Base-by-base conservation (phyloP, 2,797 vertebrate species). In the Schizopygopsis malacanthus region DNA sequence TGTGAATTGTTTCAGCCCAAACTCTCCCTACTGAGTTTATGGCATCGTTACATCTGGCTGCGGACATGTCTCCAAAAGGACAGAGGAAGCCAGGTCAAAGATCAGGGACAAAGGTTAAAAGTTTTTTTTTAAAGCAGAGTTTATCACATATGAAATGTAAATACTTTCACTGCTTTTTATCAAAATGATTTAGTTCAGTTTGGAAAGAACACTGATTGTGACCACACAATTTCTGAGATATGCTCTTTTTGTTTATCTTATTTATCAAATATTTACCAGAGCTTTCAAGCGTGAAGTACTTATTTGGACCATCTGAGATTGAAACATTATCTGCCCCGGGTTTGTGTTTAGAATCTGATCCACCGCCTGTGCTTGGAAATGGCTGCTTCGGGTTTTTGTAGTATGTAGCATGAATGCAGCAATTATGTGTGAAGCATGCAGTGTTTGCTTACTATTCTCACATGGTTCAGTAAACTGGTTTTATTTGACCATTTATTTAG, bases 1-100 rank as follows among this genome's bases (percentile, higher is more conserved):
- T 91, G 86, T 80, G 52, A 90, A 89, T 73, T 76, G 86, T 83
- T 88, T 88, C 56, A 67, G 83, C 50, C 10, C 83, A 20, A 54
- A 77, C 82, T n/a, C 86, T 87, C 82, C 91, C 89, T 85, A 88
- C 90, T 90, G 92, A 88, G 82, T 94, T 95, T 93, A 94, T 85
- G 89, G 85, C 90, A 82, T 82, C 75, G 78, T 85, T 85, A 82
- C 87, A 89, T 82, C 69, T 81, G 50, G 75, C 78, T 88, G 85
- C 77, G 85, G 78, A 89, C 87, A 87, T 78, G 91, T 91, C 85
- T 91, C 85, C 82, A 77, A 89, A 85, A 79, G n/a, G 13, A 77
- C 84, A 86, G 79, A 91, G 83, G 86, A 89, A 90, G 87, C n/a
- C 22, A 77, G 89, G 91, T 90, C 90, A 90, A 82, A 82, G 90